Evolutionary conservation across 53 echinoderm and acorn worm species (phyloP).

Genomic region (Luidia sarsii): DNA sequence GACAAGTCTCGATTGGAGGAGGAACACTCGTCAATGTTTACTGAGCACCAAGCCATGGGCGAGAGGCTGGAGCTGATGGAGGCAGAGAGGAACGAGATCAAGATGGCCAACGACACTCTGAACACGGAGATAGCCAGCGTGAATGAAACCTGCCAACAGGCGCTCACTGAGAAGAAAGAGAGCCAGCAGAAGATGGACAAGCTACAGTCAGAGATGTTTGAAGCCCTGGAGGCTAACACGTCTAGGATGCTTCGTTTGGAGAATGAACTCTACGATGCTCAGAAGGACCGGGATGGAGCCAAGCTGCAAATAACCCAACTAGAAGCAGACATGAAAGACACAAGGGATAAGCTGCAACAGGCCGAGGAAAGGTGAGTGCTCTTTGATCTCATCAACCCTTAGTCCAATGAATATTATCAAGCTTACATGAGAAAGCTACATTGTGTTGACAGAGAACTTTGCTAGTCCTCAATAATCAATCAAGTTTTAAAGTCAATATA

Average conservation of each 20-base stretch:
- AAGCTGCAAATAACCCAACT: conserved; percentile 36
- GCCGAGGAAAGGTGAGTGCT: conserved; percentile 29
- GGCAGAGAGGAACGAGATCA: conserved; percentile 74
- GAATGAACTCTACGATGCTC: conserved; percentile 36
- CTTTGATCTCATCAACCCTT: too few relatives aligned
- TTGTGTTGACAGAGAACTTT: too few relatives aligned
- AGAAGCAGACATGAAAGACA: conserved; percentile 11
- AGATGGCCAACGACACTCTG: conserved; percentile 70
- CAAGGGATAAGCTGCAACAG: conserved; percentile 9
- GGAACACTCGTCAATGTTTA: conserved; percentile 38
- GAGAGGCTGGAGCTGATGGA: conserved; percentile 67
- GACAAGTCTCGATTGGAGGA: conserved; percentile 45
- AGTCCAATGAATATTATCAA: too few relatives aligned
- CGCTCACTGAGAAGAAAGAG: conserved; percentile 59
- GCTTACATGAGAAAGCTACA: too few relatives aligned
- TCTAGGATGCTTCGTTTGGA: conserved; percentile 53
- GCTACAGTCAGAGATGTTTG: conserved; percentile 66
- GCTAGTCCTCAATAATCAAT: not conserved
- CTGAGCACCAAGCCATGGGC: conserved; percentile 54
- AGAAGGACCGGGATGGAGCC: conserved; percentile 38
- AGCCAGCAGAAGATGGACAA: conserved; percentile 64
- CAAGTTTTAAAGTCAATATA: too few relatives aligned
- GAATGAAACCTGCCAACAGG: conserved; percentile 62
- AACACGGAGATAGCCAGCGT: conserved; percentile 67
- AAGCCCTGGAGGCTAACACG: conserved; percentile 58